Evolutionary conservation across 2,797 vertebrate species (phyloP), one percentile per base, ranked within the genome.

Genomic region (Pelodytes ibericus): DNA sequence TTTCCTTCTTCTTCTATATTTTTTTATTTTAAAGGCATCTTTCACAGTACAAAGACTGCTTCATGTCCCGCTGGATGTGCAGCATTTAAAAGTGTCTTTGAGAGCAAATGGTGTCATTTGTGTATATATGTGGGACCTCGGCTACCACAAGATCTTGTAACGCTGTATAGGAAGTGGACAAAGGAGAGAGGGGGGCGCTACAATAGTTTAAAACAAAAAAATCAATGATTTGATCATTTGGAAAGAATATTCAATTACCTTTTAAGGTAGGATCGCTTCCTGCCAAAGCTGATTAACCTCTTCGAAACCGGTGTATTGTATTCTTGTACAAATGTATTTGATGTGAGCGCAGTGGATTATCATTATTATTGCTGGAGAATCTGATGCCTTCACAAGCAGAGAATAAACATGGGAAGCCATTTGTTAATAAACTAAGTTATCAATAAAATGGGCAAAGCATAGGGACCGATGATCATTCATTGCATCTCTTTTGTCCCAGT

Each of bases 21-120:
- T 29, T 67, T 44, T 69, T 69, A 36, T 69, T 56, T 56, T 69
- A 33, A 24, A 80, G 56, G 79, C 77, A 79, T 77, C 80, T 58
- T 82, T 75, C 76, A 59, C 44, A 53, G 49, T 66, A 58, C 81
- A 80, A 83, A 82, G 78, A 59, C 72, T 79, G 47, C 77, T 81
- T 82, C 82, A 79, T 76, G 72, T 80, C 79, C 72, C 65, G 20
- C 71, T 87, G 71, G 79, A 33, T 30, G 22, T 87, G 85, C 83
- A 74, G 80, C 75, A 79, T 70, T 65, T 81, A 83, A 74, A 61
- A 36, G 79, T 72, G 81, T 82, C 74, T 80, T 84, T 83, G 71
- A 82, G 71, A 70, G 29, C 31, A 81, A 84, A 82, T 77, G 31
- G 24, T 67, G 49, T 57, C 71, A 72, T 60, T 18, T 74, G 70